Evolutionary conservation across 2,113 vertebrate genomes (phyloP), one percentile per base, ranked within the genome.

Genomic region (Tricholaema leucomelas): DNA sequence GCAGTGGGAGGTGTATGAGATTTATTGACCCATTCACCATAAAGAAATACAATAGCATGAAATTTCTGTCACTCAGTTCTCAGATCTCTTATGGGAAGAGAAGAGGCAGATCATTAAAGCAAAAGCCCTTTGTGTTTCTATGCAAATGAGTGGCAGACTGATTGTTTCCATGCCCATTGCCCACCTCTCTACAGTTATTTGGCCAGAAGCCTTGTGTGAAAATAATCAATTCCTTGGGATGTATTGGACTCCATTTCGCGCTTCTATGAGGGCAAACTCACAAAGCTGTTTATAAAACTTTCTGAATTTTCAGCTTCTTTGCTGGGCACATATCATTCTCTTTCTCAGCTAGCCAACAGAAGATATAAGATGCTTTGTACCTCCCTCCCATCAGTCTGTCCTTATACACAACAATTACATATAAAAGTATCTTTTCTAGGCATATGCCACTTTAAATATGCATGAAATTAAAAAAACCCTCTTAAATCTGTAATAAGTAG

Each of bases 241-340:
- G 3, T 10, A 15, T 14, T 21, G 7, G 42, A 15, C 25, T 82
- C 88, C 4, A 16, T 81, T 54, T 69, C 72, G 6, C 65, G 24
- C 11, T 12, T 88, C 23, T 48, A 2, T 60, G 38, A 33, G 46
- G 16, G 42, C 14, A 42, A 61, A 58, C 72, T 58, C 2, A 23
- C 65, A 61, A 20, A 12, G 9, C 1, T 67, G 8, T 46, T 90
- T 59, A 27, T 81, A 81, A 40, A 1, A 52, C 5, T 21, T 90
- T 55, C 48, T 58, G 25, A 54, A 28, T 52, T 70, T 89, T 86
- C 55, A 31, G 2, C 31, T 76, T 14, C 16, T 82, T 76, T 85
- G 9, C 2, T 75, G 5, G 33, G 14, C 30, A 20, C 1, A 1
- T 35, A 25, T 1, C 10, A 19, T 65, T 77, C 12, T 5, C 16